Conservation (phyloP, 2,113 vertebrate species). For the Speoplatyrhinus poulsoni region DNA sequence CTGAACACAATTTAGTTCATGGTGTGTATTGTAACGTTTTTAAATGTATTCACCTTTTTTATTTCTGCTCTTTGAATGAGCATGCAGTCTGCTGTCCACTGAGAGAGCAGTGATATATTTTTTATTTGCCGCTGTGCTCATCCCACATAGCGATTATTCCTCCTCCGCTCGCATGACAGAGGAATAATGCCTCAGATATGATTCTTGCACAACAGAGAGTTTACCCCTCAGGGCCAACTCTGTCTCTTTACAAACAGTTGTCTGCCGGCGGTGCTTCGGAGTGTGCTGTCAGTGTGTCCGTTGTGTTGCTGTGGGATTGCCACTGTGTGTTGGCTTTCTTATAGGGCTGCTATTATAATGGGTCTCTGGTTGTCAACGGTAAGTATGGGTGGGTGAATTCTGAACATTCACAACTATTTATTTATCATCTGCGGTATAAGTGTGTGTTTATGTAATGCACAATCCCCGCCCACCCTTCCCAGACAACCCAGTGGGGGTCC, state of each 20-base stretch:
- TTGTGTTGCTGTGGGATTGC: too few species aligned
- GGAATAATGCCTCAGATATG: constrained; percentile 67
- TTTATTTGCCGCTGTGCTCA: constrained; percentile 48
- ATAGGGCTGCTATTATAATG: too few species aligned
- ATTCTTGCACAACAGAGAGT: constrained; percentile 59
- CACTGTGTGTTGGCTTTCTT: too few species aligned
- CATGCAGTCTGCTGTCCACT: neutral
- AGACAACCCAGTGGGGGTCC: constrained; percentile 28
- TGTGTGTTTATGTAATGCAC: too few species aligned
- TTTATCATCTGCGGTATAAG: neutral
- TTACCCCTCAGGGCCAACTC: constrained; percentile 5
- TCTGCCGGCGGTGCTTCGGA: constrained; percentile 37
- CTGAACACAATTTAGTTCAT: neutral
- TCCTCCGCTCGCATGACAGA: constrained; percentile 58
- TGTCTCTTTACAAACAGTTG: constrained; percentile 18
- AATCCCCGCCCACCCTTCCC: neutral
- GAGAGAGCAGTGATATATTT: constrained; percentile 10
- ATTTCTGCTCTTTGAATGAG: neutral
- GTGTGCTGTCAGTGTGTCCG: neutral
- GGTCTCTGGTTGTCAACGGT: too few species aligned
- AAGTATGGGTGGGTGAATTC: neutral
- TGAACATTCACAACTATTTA: too few species aligned
- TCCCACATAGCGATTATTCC: constrained; percentile 75
- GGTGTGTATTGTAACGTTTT: too few species aligned
- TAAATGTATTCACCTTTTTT: too few species aligned